Conservation (phyloP, 2,888 invertebrate genomes). For the Ichneumoninae sp. region DNA sequence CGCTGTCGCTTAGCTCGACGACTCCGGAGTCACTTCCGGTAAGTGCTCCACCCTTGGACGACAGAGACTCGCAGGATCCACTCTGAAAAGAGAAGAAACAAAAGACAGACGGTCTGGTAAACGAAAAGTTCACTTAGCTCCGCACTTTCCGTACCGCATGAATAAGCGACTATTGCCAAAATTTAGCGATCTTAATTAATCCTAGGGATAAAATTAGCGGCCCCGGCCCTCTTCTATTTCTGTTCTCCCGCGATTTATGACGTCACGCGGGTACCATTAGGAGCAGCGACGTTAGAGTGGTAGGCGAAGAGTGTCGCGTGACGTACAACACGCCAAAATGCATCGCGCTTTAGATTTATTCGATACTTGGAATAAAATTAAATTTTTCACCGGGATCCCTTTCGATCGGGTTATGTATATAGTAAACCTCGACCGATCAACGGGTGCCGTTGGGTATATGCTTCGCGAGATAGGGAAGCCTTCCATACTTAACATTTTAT, state of each 20-base stretch:
- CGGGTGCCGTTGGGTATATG: neutral
- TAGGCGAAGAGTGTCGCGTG: slow-evolving; percentile 72
- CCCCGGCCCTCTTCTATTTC: slow-evolving; percentile 80
- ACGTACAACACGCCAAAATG: slow-evolving; percentile 76
- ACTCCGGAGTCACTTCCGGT: slow-evolving; percentile 82
- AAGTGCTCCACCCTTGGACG: slow-evolving; percentile 83
- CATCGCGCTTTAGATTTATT: slow-evolving; percentile 62
- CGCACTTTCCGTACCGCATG: slow-evolving; percentile 72
- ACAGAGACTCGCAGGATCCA: slow-evolving; percentile 91
- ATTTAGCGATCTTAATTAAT: slow-evolving; percentile 82
- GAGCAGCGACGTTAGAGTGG: slow-evolving; percentile 36
- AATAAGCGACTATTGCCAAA: slow-evolving; percentile 78
- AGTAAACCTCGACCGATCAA: neutral
- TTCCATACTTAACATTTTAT: too few relatives aligned
- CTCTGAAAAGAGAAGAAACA: slow-evolving; percentile 86
- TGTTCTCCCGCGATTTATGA: slow-evolving; percentile 75
- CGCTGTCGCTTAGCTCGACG: slow-evolving; percentile 85
- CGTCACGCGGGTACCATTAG: slow-evolving; percentile 70
- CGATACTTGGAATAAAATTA: too few relatives aligned
- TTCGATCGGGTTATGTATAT: too few relatives aligned
- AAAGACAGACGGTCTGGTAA: neutral
- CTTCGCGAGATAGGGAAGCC: slow-evolving; percentile 4
- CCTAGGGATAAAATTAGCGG: slow-evolving; percentile 80
- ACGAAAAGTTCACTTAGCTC: slow-evolving; percentile 79
- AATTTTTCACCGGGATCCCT: too few relatives aligned